Evolutionary conservation across 64 coral and sea anemone species (phyloP).

Genomic region (Porites australiensis): DNA sequence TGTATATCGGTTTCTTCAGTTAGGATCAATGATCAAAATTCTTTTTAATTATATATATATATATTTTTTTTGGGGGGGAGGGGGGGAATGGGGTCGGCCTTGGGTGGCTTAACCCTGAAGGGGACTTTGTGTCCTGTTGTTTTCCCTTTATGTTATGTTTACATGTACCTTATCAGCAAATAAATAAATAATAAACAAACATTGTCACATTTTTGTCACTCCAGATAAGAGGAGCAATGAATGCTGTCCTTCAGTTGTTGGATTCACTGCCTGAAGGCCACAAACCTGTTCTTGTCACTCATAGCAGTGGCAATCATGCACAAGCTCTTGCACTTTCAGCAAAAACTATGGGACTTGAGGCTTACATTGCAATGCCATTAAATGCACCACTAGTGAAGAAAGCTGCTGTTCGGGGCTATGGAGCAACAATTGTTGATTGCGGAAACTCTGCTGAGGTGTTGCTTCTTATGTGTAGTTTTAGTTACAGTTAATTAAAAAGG

Average conservation of each 20-base stretch:
- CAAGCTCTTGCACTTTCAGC: slow-evolving; percentile 94
- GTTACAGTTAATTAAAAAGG: not conserved
- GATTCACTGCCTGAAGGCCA: slow-evolving; percentile 52
- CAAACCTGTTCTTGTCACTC: slow-evolving; percentile 86
- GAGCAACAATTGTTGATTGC: slow-evolving; percentile 92
- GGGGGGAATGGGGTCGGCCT: too few species aligned
- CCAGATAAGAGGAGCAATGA: slow-evolving; percentile 96
- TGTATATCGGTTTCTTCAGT: too few species aligned
- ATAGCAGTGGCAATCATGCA: slow-evolving; percentile 98
- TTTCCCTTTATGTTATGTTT: too few species aligned
- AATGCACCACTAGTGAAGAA: slow-evolving; percentile 92
- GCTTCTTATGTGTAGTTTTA: not conserved
- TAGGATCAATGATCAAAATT: too few species aligned
- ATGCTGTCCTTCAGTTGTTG: slow-evolving; percentile 82
- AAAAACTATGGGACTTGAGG: slow-evolving; percentile 75
- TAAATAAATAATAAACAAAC: too few species aligned
- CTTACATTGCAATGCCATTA: slow-evolving; percentile 89
- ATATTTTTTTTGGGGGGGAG: not conserved
- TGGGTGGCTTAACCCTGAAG: not conserved
- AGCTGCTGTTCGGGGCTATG: slow-evolving; percentile 90
- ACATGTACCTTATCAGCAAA: too few species aligned
- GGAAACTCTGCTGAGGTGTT: slow-evolving; percentile 80
- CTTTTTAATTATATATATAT: too few species aligned
- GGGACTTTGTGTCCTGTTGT: too few species aligned
- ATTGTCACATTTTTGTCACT: not conserved